phyloP scores from a whole-genome alignment of 2,888 invertebrate genomes.

The Megastigmus dorsalis region DNA sequence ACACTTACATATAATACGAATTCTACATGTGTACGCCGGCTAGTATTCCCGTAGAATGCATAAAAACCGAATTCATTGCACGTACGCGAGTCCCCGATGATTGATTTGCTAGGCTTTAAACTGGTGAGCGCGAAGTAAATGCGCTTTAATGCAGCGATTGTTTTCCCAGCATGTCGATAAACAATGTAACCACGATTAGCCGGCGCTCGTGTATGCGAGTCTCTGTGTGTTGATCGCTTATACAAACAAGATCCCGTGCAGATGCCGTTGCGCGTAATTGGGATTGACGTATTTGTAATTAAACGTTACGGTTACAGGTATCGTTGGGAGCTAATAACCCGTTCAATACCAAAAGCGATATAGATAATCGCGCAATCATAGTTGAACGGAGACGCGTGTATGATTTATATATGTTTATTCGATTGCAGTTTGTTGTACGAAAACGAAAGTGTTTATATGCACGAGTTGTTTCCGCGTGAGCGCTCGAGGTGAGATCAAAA shows the following conservation, averaged over 20 bases:
- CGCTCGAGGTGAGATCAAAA: too few relatives aligned
- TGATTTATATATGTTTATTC: neutral
- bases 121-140: neutral
- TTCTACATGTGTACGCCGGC: too few relatives aligned
- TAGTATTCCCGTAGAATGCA: too few relatives aligned
- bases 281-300: conserved; percentile 45
- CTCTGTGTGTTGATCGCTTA: conserved; percentile 24
- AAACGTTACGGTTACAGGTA: conserved; percentile 39
- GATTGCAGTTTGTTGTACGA: neutral
- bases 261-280: conserved; percentile 33
- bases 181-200: conserved; percentile 43
- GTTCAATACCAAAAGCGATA: conserved; percentile 25
- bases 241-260: conserved; percentile 37
- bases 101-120: neutral
- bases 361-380: conserved; percentile 24
- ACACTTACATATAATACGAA: too few relatives aligned
- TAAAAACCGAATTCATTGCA: too few relatives aligned
- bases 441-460: too few relatives aligned
- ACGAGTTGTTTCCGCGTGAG: too few relatives aligned
- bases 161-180: conserved; percentile 35
- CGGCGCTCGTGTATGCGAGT: neutral
- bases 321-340: conserved; percentile 33
- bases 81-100: neutral
- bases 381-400: neutral
- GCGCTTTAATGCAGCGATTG: conserved; percentile 24